Conservation (phyloP, 2,113 vertebrate genomes). For the Hippocampus barbouri region DNA sequence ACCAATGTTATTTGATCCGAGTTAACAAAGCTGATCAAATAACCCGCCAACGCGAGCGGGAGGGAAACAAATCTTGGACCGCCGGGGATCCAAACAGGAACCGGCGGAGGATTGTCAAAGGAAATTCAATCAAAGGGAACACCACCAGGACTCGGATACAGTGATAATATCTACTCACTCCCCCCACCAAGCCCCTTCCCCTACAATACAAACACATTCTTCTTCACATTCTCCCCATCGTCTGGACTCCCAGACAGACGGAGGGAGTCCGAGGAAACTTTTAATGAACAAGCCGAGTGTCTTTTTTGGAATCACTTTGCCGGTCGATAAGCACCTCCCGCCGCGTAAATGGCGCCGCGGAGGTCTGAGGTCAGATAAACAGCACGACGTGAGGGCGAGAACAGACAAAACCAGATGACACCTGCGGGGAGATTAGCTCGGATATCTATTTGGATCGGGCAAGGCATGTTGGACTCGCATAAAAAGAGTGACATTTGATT, state of each 20-base stretch:
- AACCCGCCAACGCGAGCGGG: conserved; percentile 23
- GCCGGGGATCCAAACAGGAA: conserved; percentile 46
- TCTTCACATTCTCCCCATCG: conserved; percentile 17
- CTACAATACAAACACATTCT: conserved; percentile 5
- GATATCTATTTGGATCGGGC: conserved; percentile 57
- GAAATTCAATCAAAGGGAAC: conserved; percentile 59
- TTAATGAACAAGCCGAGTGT: conserved; percentile 69
- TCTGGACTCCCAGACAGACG: conserved; percentile 48
- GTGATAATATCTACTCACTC: conserved; percentile 42
- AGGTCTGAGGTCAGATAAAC: conserved; percentile 67
- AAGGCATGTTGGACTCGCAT: conserved; percentile 46
- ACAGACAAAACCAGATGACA: conserved; percentile 59
- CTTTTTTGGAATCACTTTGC: conserved; percentile 63
- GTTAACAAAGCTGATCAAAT: conserved; percentile 57
- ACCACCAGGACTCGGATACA: conserved; percentile 46
- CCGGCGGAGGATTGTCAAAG: conserved; percentile 38
- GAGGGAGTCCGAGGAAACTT: conserved; percentile 62
- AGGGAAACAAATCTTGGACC: conserved; percentile 38
- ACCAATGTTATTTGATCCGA: conserved; percentile 42
- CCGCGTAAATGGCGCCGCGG: conserved; percentile 48
- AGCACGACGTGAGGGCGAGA: conserved; percentile 58
- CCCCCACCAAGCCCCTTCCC: conserved; percentile 16
- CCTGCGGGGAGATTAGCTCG: conserved; percentile 55
- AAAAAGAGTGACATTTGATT: conserved; percentile 22
- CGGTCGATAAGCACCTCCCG: conserved; percentile 61